These are phyloP conservation scores for Mesembrinibis cayennensis DNA, from an alignment of 2,113 vertebrate genomes.

Conservation along the genomic window DNA sequence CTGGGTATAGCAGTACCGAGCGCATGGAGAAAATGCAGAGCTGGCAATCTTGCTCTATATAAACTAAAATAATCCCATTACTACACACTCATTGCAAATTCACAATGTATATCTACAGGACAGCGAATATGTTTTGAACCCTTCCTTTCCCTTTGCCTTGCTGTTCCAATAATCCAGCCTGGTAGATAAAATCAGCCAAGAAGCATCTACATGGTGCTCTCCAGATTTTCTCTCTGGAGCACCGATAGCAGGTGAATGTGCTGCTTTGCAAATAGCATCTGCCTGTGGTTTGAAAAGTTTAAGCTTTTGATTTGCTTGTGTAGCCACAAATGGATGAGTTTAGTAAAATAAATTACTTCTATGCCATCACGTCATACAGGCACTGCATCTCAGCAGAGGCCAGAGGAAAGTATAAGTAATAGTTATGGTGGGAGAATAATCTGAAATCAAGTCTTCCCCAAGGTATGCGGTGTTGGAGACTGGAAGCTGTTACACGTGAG, in stretches of 20 bases:
- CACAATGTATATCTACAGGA: background rate
- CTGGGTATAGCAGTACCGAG: background rate
- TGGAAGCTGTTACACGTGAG: background rate
- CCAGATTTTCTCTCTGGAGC: background rate
- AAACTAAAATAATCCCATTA: background rate
- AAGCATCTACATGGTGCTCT: accelerated
- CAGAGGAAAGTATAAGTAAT: background rate
- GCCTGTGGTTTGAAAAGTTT: background rate
- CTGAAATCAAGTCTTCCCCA: background rate
- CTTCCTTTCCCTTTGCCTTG: background rate
- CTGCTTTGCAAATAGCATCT: background rate
- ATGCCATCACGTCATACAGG: accelerated
- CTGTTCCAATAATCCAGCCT: background rate
- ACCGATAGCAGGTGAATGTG: background rate
- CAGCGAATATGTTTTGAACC: background rate
- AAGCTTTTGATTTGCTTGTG: background rate
- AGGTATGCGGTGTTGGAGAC: background rate
- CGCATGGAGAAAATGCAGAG: accelerated
- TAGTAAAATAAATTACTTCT: background rate
- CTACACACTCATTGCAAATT: background rate
- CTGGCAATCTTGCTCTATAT: background rate
- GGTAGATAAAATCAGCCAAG: background rate
- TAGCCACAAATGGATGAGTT: background rate
- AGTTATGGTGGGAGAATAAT: background rate
- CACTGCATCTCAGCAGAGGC: background rate